Conservation (phyloP, 2,113 vertebrate species). For the Proteles cristata region DNA sequence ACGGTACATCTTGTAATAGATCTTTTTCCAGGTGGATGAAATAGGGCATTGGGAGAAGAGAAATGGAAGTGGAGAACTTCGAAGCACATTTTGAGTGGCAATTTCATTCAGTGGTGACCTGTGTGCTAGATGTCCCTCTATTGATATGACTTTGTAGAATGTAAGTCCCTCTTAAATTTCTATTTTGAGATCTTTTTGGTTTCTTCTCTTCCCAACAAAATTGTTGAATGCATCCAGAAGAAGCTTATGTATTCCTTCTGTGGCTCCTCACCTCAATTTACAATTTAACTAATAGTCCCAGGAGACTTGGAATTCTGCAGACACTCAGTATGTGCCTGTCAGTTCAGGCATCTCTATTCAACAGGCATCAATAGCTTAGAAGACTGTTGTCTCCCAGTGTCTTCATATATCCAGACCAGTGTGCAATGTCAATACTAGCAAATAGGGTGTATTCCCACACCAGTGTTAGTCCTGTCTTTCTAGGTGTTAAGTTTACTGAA, state of each 20-base stretch:
- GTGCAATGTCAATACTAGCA: fast-evolving
- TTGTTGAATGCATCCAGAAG: neutral
- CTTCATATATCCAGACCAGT: neutral
- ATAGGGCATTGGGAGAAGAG: neutral
- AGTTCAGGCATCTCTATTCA: neutral
- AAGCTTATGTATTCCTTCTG: neutral
- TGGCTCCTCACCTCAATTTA: neutral
- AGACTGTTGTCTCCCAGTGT: neutral
- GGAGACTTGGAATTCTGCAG: neutral
- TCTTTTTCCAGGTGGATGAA: neutral
- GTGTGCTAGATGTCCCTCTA: neutral
- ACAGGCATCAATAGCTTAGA: neutral
- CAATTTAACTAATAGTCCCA: neutral
- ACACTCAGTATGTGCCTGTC: neutral
- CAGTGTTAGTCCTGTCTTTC: neutral
- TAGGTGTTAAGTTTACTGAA: neutral
- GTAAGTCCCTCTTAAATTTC: neutral
- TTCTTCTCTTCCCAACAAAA: neutral
- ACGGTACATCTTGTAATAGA: neutral
- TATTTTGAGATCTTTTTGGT: neutral
- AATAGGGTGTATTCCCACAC: neutral
- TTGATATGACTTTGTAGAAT: neutral
- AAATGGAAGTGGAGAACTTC: neutral
- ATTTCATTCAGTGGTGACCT: neutral
- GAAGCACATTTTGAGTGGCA: neutral